Conservation (phyloP, 2,113 vertebrate genomes). For the Zosterops japonicus region DNA sequence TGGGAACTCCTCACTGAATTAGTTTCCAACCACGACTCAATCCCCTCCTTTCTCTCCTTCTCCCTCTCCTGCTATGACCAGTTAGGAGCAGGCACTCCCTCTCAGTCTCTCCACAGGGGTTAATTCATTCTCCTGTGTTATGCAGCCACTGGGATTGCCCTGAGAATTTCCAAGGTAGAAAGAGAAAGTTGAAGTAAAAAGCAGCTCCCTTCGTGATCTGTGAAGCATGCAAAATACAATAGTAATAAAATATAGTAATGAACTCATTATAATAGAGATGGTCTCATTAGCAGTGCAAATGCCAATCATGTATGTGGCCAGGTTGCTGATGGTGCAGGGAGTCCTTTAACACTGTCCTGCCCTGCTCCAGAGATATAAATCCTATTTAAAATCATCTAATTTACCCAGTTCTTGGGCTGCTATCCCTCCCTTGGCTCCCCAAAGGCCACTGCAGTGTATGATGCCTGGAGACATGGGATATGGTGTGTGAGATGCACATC, state of each 20-base stretch:
- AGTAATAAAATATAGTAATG: conserved; percentile 57
- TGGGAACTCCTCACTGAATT: neutral
- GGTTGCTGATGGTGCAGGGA: neutral
- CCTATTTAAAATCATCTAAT: neutral
- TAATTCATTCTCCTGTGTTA: neutral
- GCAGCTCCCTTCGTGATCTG: neutral
- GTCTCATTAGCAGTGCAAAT: conserved; percentile 46
- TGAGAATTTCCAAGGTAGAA: conserved; percentile 3
- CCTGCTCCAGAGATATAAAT: neutral
- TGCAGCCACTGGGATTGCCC: neutral
- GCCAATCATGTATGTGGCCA: neutral
- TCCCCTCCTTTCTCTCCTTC: neutral
- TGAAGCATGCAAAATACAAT: conserved; percentile 47
- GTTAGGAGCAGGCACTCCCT: neutral
- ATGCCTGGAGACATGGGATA: fast-evolving
- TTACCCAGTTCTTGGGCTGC: neutral
- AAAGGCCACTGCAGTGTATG: neutral
- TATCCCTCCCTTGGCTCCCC: neutral
- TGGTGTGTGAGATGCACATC: neutral
- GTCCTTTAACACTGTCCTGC: neutral
- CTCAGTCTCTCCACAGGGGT: neutral
- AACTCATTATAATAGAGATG: conserved; percentile 35
- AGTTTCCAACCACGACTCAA: neutral
- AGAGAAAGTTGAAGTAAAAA: conserved; percentile 6
- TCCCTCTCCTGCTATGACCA: neutral